phyloP scores from a whole-genome alignment of 2,113 vertebrate genomes.

The Myiozetetes cayanensis region DNA sequence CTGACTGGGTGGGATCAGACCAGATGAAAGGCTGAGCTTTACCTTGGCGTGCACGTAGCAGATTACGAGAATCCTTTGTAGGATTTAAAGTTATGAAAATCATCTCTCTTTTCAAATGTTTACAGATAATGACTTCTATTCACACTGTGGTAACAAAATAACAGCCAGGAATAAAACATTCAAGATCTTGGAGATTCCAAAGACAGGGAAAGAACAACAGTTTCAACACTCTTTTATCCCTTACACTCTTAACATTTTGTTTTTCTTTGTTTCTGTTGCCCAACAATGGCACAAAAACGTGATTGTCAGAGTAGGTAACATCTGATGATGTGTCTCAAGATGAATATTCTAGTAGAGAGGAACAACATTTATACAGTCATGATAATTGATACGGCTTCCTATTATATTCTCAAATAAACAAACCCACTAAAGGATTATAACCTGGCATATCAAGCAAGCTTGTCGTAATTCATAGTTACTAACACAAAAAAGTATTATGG shows the following conservation, averaged over 20 bases:
- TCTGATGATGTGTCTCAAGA: constrained; percentile 52
- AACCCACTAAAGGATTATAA: constrained; percentile 43
- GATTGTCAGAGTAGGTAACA: constrained; percentile 66
- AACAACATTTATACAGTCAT: constrained; percentile 43
- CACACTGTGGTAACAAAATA: constrained; percentile 48
- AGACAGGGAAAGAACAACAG: constrained; percentile 52
- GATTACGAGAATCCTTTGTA: constrained; percentile 63
- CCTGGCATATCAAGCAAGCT: constrained; percentile 55
- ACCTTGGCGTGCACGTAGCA: constrained; percentile 3
- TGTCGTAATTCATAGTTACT: constrained; percentile 43
- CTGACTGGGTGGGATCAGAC: constrained; percentile 54
- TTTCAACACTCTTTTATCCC: constrained; percentile 65
- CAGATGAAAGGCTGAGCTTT: constrained; percentile 63
- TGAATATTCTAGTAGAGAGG: constrained; percentile 60
- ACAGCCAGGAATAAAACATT: constrained; percentile 55
- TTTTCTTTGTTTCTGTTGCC: constrained; percentile 60
- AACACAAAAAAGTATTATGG: constrained; percentile 44
- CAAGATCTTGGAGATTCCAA: constrained; percentile 46
- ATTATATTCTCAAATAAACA: constrained; percentile 66
- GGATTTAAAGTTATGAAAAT: constrained; percentile 61
- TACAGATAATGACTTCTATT: constrained; percentile 58
- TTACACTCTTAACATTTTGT: constrained; percentile 62
- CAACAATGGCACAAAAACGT: constrained; percentile 47
- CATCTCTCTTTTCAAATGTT: constrained; percentile 41
- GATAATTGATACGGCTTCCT: constrained; percentile 64